Conservation (phyloP, 2,797 vertebrate genomes). For the Xenopus petersii region DNA sequence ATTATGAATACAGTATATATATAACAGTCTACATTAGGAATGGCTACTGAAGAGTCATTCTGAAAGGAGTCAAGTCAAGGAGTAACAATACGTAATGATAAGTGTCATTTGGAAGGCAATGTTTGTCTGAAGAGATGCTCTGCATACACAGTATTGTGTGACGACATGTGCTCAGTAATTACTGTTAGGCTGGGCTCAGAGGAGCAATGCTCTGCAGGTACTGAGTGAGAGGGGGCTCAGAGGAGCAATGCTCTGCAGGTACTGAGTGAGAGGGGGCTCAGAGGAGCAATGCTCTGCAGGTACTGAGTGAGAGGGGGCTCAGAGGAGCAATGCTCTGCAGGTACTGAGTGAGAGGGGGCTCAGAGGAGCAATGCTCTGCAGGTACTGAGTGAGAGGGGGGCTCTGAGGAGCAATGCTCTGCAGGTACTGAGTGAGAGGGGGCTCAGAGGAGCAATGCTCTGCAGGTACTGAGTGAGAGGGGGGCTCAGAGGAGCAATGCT, state of each 20-base stretch:
- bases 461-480: not conserved
- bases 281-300: not conserved
- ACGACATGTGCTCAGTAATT: too few species aligned
- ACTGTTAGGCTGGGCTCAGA: too few species aligned
- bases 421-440: not conserved
- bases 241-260: too few species aligned
- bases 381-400: not conserved
- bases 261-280: too few species aligned
- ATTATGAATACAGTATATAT: too few species aligned
- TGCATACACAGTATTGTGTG: not conserved
- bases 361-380: constrained; percentile 4
- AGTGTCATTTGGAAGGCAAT: too few species aligned
- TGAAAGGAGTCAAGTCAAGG: too few species aligned
- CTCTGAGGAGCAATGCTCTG: constrained; percentile 2
- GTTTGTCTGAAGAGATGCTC: not conserved
- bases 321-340: constrained; percentile 8
- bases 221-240: too few species aligned
- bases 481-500: not conserved
- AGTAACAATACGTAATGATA: too few species aligned
- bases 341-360: not conserved
- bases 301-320: not conserved
- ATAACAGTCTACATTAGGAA: too few species aligned
- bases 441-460: not conserved
- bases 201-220: too few species aligned
- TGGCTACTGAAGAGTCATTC: too few species aligned